Percentiles rank a stretch among this genome's conserved stretches.
Evolutionary conservation across 2,113 vertebrate species (phyloP).

Genomic region (Pomatorhinus ruficollis): DNA sequence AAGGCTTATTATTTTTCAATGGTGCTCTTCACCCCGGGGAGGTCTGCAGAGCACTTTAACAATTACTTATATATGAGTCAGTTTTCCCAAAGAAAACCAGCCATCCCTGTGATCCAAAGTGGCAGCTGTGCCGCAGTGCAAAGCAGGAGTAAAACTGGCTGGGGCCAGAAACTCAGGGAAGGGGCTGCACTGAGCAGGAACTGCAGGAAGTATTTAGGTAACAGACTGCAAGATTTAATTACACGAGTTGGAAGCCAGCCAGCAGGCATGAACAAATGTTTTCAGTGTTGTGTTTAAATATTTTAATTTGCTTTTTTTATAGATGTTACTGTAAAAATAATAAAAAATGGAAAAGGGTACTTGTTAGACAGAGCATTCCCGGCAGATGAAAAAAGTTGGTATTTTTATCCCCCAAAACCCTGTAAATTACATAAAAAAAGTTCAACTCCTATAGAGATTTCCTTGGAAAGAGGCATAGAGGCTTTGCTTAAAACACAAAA

Average conservation of each 20-base stretch:
- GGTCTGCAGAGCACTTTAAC: constrained; percentile 39
- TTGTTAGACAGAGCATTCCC: neutral
- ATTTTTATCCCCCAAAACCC: neutral
- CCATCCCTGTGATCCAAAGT: constrained; percentile 46
- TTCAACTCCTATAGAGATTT: neutral
- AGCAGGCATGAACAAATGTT: constrained; percentile 58
- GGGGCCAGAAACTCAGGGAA: neutral
- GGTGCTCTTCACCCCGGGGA: neutral
- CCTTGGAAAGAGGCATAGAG: neutral
- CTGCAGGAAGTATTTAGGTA: constrained; percentile 30
- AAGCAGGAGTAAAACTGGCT: neutral
- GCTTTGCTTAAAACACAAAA: neutral
- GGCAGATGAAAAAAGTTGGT: neutral
- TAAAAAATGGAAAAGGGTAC: constrained; percentile 26
- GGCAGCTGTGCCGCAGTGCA: constrained; percentile 11
- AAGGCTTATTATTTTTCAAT: constrained; percentile 45
- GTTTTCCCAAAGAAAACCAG: constrained; percentile 39
- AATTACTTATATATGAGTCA: constrained; percentile 52
- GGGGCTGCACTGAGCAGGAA: neutral
- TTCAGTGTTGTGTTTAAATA: constrained; percentile 63
- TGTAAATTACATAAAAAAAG: neutral
- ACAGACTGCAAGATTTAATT: constrained; percentile 67
- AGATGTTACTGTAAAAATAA: constrained; percentile 38
- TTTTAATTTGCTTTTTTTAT: constrained; percentile 54
- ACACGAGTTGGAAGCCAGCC: constrained; percentile 26